Conservation (phyloP, 2,888 invertebrate genomes). For the Meghimatium bilineatum region DNA sequence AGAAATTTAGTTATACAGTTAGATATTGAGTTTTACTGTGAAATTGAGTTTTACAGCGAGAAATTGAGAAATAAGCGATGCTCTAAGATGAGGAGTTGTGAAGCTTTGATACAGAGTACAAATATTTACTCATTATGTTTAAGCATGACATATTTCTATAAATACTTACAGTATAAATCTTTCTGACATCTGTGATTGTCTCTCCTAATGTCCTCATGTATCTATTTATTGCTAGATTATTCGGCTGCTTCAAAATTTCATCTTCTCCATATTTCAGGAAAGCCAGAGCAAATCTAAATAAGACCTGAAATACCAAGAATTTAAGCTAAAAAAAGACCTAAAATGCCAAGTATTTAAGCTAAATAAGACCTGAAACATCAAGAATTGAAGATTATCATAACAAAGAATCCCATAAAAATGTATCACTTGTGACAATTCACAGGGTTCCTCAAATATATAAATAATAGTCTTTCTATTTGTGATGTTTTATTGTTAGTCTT, state of each 20-base stretch:
- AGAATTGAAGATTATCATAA: too few species aligned
- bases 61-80: too few species aligned
- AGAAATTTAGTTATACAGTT: too few species aligned
- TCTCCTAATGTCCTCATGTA: slow-evolving; percentile 72
- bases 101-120: neutral
- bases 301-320: slow-evolving; percentile 65
- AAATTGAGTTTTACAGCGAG: too few species aligned
- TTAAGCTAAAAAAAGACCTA: neutral
- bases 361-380: slow-evolving; percentile 73
- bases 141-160: neutral
- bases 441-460: too few species aligned
- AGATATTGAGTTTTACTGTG: neutral
- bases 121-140: neutral
- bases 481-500: too few species aligned
- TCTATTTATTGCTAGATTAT: slow-evolving; percentile 54
- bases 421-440: too few species aligned
- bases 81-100: neutral
- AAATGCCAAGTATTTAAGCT: too few species aligned
- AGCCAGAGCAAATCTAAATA: slow-evolving; percentile 76
- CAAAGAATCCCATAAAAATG: too few species aligned
- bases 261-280: slow-evolving; percentile 74
- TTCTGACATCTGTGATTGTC: slow-evolving; percentile 69
- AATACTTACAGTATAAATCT: slow-evolving; percentile 54
- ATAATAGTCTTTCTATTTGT: too few species aligned
- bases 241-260: slow-evolving; percentile 62